phyloP scores from a whole-genome alignment of 2,113 vertebrate genomes.

The Chelonoidis abingdonii region DNA sequence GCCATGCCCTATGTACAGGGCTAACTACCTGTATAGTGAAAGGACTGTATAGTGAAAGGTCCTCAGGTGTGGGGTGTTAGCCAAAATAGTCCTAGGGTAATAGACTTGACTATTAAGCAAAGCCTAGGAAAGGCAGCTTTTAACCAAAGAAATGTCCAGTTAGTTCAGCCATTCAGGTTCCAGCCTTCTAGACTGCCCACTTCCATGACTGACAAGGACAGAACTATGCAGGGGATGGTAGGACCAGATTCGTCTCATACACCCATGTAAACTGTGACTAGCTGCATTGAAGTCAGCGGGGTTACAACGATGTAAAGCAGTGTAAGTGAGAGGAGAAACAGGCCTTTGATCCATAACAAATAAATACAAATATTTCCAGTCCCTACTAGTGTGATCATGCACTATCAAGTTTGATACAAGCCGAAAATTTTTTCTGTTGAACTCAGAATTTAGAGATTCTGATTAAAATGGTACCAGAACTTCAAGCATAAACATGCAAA shows the following conservation, averaged over 20 bases:
- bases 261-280: background rate
- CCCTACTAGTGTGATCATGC: background rate
- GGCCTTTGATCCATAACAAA: background rate
- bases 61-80: background rate
- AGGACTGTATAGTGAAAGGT: background rate
- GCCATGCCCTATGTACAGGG: background rate
- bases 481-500: background rate
- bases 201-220: background rate
- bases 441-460: background rate
- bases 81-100: background rate
- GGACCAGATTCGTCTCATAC: background rate
- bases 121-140: background rate
- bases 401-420: background rate
- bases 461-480: background rate
- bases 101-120: background rate
- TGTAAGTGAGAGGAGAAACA: fast-evolving
- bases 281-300: too few relatives aligned
- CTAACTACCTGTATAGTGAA: background rate
- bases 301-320: background rate
- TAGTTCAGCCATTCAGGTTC: background rate
- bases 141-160: background rate
- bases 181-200: background rate
- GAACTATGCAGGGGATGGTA: background rate
- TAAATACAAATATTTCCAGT: background rate
- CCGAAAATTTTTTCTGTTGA: background rate